Conservation (phyloP, 2,888 invertebrate genomes). For the Xylota sylvarum region DNA sequence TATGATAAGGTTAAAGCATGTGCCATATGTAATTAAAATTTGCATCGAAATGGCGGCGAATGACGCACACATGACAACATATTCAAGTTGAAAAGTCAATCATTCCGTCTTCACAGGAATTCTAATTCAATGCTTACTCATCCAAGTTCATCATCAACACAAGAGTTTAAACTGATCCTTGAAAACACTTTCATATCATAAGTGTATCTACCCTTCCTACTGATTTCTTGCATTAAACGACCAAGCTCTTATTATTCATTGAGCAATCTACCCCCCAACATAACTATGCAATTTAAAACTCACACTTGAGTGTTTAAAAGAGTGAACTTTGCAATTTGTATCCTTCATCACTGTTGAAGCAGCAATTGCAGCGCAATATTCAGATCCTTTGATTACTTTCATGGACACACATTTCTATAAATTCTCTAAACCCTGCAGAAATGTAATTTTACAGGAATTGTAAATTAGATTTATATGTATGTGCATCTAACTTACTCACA, state of each 20-base stretch:
- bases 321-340: neutral
- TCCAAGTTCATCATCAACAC: too few relatives aligned
- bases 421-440: neutral
- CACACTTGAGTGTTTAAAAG: neutral
- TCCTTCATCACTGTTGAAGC: neutral
- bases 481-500: conserved; percentile 24
- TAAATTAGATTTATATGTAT: neutral
- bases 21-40: conserved; percentile 35
- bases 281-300: neutral
- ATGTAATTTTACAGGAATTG: conserved; percentile 53
- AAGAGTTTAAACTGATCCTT: neutral
- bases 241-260: neutral
- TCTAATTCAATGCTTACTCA: too few relatives aligned
- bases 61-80: neutral
- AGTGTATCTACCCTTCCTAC: too few relatives aligned
- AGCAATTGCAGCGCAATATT: neutral
- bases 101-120: too few relatives aligned
- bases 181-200: neutral
- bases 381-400: conserved; percentile 1
- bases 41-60: conserved; percentile 9
- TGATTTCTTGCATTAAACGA: neutral
- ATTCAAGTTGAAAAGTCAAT: neutral
- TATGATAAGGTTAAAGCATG: conserved; percentile 22
- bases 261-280: neutral
- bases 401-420: neutral